These are phyloP conservation scores for Gymnogyps californianus DNA, from an alignment of 2,113 vertebrate species.

Conservation along the genomic window DNA sequence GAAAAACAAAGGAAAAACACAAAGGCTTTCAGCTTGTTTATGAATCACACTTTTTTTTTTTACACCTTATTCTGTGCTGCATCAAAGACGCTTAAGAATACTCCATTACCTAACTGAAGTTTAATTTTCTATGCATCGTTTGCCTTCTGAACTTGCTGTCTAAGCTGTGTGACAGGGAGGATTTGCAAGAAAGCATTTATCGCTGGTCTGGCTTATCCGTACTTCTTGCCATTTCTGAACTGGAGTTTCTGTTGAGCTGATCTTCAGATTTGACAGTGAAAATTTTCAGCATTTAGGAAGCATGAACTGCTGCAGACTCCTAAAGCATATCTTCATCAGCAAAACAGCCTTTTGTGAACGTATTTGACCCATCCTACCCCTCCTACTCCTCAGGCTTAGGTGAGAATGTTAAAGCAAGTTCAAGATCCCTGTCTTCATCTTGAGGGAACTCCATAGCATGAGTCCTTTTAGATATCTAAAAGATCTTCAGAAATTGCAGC, in stretches of 20 bases:
- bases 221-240: neutral
- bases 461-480: neutral
- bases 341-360: neutral
- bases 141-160: neutral
- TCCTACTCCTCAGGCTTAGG: neutral
- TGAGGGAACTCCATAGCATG: neutral
- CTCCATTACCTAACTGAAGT: neutral
- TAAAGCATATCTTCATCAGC: neutral
- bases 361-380: neutral
- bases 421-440: neutral
- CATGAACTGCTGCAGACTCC: neutral
- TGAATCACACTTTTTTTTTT: neutral
- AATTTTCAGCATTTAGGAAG: neutral
- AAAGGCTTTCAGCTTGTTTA: neutral
- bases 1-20: neutral
- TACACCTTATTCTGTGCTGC: neutral
- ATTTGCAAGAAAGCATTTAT: neutral
- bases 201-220: neutral
- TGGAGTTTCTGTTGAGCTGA: neutral
- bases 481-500: neutral
- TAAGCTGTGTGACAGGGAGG: neutral
- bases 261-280: neutral
- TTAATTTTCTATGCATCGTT: neutral
- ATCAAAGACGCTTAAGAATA: neutral
- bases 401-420: neutral